Evolutionary conservation across 2,113 vertebrate species (phyloP), one percentile per base, ranked within the genome.

Genomic region (Notechis scutatus): DNA sequence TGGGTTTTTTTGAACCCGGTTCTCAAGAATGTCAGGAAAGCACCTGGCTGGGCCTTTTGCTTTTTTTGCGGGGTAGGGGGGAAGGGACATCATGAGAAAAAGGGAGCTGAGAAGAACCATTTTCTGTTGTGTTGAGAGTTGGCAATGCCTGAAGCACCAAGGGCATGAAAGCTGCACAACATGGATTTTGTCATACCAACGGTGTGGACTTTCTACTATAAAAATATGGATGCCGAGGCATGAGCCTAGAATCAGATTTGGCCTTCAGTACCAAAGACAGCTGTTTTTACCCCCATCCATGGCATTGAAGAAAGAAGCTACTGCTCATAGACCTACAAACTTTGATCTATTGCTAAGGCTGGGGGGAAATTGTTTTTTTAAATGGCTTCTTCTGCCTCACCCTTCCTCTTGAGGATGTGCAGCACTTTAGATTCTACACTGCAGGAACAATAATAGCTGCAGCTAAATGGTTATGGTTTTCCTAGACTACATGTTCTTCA

Each of bases 41-140:
- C 11, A 69, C 47, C 6, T 87, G 26, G 24, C 85, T 50, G 23
- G 21, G 2, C 85, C 26, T 23, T 69, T 61, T 61, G 18, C 15
- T n/a, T 39, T 21, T 1, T n/a, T 18, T 0, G 47, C 7, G 47
- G 8, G 8, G 50, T 1, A 24, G 4, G 14, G n/a, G 50, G 0
- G 0, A 1, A 5, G 29, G 24, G 52, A 20, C 9, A 88, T 34
- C 20, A 18, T 18, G n/a, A 88, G 52, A 88, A 54, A 54, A 89
- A 47, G 56, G 21, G 39, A 61, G 26, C 57, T 14, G 39, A 15
- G 34, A 64, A 47, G 24, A 47, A 3, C 42, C 26, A 50, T 90
- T 64, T 89, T 57, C 39, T 57, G 15, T 45, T n/a, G 34, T 89
- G 88, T 59, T 56, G 23, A 26, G 56, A 42, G 39, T 39, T 81